Evolutionary conservation across 2,797 vertebrate species (phyloP).

Genomic region (Manis crassicaudata): DNA sequence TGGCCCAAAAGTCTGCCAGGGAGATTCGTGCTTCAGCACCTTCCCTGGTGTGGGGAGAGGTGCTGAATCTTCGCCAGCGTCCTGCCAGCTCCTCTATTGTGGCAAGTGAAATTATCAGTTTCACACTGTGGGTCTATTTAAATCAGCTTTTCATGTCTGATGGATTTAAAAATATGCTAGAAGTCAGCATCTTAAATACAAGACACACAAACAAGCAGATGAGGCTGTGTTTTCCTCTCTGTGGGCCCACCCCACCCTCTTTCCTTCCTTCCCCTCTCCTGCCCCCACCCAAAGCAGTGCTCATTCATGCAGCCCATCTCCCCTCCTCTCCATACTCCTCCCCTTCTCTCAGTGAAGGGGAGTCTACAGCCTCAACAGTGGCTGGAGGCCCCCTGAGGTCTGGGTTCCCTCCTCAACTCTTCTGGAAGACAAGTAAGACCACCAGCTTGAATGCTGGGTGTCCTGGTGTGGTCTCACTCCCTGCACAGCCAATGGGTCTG

Average conservation of each 20-base stretch:
- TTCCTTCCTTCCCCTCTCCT: background rate
- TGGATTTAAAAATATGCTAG: slow-evolving; percentile 75
- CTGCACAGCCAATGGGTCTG: background rate
- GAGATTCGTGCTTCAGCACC: background rate
- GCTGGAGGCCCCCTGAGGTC: background rate
- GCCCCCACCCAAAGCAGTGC: background rate
- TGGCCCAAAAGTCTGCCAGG: background rate
- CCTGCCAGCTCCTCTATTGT: slow-evolving; percentile 33
- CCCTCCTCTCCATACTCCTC: background rate
- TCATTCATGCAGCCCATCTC: slow-evolving; percentile 5
- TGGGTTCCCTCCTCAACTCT: background rate
- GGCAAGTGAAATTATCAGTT: slow-evolving; percentile 67
- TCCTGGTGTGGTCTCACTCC: background rate
- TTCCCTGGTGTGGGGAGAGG: background rate
- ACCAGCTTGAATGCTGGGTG: fast-evolving
- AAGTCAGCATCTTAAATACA: slow-evolving; percentile 58
- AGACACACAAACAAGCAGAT: slow-evolving; percentile 64
- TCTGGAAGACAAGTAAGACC: background rate
- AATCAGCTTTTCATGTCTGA: slow-evolving; percentile 70
- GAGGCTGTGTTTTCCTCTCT: slow-evolving; percentile 34
- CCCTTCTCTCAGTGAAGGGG: background rate
- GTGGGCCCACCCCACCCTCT: background rate
- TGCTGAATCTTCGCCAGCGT: background rate
- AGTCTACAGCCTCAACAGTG: background rate
- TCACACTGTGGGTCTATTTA: slow-evolving; percentile 65